Evolutionary conservation across 2,888 invertebrate species (phyloP), one percentile per base, ranked within the genome.

Genomic region (Cancer borealis): DNA sequence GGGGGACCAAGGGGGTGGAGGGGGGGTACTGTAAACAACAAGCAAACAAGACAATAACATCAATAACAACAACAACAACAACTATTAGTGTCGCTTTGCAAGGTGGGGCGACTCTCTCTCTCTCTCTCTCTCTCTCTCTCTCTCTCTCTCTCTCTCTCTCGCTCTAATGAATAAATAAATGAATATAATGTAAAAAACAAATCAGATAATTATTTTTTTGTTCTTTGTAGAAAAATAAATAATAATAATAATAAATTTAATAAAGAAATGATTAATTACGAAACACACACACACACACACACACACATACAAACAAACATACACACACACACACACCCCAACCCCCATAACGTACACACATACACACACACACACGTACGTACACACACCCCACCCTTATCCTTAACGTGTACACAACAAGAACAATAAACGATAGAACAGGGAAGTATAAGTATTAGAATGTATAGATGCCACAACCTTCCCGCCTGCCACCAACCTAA

Each of bases 11-110:
- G n/a, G n/a, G n/a, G n/a, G n/a, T n/a, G n/a, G n/a, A 14, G 79
- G 30, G 79, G 30, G 26, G 79, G 30, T 5, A 79, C 10, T 79
- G 79, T 79, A 79, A 79, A 79, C 79, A 79, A 79, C 79, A 79
- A 79, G 79, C 79, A 26, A 79, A 79, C 79, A 30, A 79, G 79
- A 79, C 79, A 79, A n/a, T n/a, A n/a, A n/a, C n/a, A n/a, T n/a
- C n/a, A n/a, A 79, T 30, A 79, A 30, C 79, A 79, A 79, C 79
- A 79, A 30, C 79, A 79, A 79, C 79, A 79, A 79, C 79, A 66
- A 21, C 21, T 17, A 66, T 21, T 79, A 79, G 26, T 79, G 30
- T 79, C 79, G 10, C 79, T 30, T 30, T 79, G 73, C 73, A 17
- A 3, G 73, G 73, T 21, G 73, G 73, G 73, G 73, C 73, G 73